These are phyloP conservation scores for Acanthiza pusilla DNA, from an alignment of 2,797 vertebrate genomes.

Conservation along the genomic window DNA sequence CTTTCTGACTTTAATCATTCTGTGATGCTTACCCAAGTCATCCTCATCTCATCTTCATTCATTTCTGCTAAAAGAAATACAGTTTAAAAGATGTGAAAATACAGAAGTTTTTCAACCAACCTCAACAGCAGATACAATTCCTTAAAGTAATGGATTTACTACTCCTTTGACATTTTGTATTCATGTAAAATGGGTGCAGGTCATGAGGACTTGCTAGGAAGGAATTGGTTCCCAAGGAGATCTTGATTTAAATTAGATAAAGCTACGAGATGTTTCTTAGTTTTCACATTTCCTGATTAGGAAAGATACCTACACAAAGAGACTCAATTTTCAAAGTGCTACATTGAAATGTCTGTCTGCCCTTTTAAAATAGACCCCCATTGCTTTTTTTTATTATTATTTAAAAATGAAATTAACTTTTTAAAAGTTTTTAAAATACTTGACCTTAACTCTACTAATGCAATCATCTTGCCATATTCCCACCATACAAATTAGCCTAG, in stretches of 20 bases:
- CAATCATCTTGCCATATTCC: conserved; percentile 18
- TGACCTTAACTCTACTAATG: conserved; percentile 30
- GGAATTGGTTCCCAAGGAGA: not conserved
- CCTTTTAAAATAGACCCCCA: not conserved
- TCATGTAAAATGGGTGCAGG: not conserved
- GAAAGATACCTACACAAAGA: not conserved
- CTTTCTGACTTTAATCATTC: not conserved
- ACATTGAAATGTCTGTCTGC: not conserved
- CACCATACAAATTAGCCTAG: conserved; percentile 12
- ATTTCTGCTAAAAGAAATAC: not conserved
- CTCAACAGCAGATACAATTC: not conserved
- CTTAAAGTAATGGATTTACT: not conserved
- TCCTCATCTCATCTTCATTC: not conserved
- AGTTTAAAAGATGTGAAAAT: not conserved
- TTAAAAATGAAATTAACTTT: conserved; percentile 29
- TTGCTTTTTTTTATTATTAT: not conserved
- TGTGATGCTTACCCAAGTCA: not conserved
- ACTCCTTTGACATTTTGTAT: not conserved
- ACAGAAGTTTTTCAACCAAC: not conserved
- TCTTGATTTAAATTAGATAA: not conserved
- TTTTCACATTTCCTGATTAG: not conserved
- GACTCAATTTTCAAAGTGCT: not conserved
- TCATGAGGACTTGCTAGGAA: not conserved
- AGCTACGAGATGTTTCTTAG: not conserved
- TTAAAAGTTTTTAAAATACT: not conserved